Conservation (phyloP, 2,797 vertebrate species). For the Platalea minor region DNA sequence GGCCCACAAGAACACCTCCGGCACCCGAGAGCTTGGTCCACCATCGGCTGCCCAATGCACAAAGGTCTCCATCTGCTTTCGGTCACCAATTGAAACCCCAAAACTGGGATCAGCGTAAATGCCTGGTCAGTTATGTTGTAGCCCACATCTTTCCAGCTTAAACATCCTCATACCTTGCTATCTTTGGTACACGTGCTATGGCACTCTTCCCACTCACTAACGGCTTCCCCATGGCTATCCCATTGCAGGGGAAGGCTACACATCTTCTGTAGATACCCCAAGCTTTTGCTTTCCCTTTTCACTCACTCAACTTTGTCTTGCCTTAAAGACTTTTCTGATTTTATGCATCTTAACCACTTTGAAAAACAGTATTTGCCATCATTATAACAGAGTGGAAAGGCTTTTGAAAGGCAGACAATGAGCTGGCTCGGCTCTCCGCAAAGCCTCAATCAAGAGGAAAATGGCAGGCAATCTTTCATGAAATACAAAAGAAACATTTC, state of each 20-base stretch:
- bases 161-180: background rate
- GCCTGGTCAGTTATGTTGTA: background rate
- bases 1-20: background rate
- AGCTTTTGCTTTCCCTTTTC: background rate
- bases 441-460: constrained; percentile 56
- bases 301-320: background rate
- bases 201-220: background rate
- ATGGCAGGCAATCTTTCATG: constrained; percentile 49
- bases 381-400: constrained; percentile 22
- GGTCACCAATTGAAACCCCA: background rate
- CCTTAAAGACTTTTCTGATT: constrained; percentile 30
- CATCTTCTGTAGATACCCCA: background rate
- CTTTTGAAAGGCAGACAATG: constrained; percentile 64
- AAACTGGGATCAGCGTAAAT: background rate
- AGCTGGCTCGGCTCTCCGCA: constrained; percentile 16
- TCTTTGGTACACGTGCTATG: background rate
- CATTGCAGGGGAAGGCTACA: background rate
- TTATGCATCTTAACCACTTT: constrained; percentile 50
- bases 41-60: background rate
- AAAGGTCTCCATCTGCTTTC: background rate
- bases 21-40: background rate
- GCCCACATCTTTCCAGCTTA: background rate
- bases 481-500: constrained; percentile 50
- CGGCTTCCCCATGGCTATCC: background rate
- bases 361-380: constrained; percentile 52